Evolutionary conservation across 2,113 vertebrate species (phyloP).

Genomic region (Myiagra hebetior): DNA sequence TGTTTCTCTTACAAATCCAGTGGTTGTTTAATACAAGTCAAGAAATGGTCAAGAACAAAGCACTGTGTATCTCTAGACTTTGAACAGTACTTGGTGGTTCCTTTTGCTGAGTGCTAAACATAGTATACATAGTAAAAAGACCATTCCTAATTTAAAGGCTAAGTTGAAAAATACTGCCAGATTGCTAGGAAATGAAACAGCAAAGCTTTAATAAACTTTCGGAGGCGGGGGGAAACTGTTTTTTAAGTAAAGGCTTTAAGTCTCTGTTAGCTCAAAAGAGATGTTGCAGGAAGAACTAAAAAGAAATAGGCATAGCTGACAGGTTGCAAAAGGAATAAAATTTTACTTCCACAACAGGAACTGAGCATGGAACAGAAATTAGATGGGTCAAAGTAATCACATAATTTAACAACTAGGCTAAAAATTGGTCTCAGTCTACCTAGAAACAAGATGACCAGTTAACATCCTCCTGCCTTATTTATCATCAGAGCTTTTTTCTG

Average conservation of each 20-base stretch:
- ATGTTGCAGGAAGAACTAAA: background rate
- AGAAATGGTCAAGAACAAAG: background rate
- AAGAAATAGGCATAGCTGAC: background rate
- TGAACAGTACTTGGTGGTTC: background rate
- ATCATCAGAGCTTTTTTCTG: background rate
- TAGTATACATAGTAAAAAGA: background rate
- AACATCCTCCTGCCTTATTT: background rate
- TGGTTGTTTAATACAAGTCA: background rate
- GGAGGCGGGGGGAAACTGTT: background rate
- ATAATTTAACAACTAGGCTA: background rate
- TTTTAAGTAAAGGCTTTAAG: background rate
- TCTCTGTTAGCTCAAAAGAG: background rate
- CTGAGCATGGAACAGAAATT: background rate
- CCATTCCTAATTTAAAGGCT: background rate
- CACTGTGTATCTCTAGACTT: background rate
- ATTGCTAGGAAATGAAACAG: background rate
- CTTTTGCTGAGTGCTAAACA: background rate
- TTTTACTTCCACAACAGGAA: background rate
- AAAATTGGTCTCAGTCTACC: background rate
- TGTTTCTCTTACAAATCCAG: background rate
- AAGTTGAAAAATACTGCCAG: background rate
- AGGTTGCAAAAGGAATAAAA: background rate
- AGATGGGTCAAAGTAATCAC: background rate
- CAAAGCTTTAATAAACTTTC: background rate
- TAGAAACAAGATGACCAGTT: background rate